Evolutionary conservation across 2,113 vertebrate species (phyloP), one percentile per base, ranked within the genome.

Genomic region (Psilopsiagon aurifrons): DNA sequence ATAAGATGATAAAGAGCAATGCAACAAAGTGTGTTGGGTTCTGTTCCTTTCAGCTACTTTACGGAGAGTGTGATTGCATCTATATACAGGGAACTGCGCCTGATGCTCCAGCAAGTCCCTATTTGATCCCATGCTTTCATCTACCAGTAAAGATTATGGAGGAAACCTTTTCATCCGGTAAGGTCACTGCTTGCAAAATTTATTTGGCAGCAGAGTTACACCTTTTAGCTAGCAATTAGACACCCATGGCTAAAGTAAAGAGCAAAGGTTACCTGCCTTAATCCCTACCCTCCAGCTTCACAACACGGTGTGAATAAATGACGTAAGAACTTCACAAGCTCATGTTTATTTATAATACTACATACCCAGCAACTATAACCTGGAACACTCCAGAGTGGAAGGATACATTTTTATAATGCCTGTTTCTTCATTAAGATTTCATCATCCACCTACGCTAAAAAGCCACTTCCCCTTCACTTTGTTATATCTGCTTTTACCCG

Each of bases 361-460:
- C 96, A 96, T 96, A 97, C 76, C 81, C 84, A 93, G 86, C 95
- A 97, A 94, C 95, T 96, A 96, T 93, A 98, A 98, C 97, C 92
- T 76, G 90, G 78, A 95, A 94, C 86, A 94, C 90, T 97, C 75
- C 91, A 91, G 93, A 97, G 97, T 97, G 94, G 94, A 98, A 97
- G 96, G 91, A 54, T 96, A 88, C 86, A 54, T 97, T 98, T 98
- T 97, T 97, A 99, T 99, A 99, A 99, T 99, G 99, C 98, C 98
- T 98, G 98, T 98, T 99, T 99, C 98, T 98, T 99, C 99, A 99
- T 99, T 99, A 99, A 99, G 98, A 98, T 98, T 98, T 99, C 98
- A 98, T 99, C 97, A 99, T 97, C 97, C 97, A 98, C 98, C 98
- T 98, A 98, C 97, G 95, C 98, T 98, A 99, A 98, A 98, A 98